A percentile compares a stretch with the other conserved stretches of the same genome.
Evolutionary conservation across 2,113 vertebrate species (phyloP).

Genomic region (Notiomystis cincta): DNA sequence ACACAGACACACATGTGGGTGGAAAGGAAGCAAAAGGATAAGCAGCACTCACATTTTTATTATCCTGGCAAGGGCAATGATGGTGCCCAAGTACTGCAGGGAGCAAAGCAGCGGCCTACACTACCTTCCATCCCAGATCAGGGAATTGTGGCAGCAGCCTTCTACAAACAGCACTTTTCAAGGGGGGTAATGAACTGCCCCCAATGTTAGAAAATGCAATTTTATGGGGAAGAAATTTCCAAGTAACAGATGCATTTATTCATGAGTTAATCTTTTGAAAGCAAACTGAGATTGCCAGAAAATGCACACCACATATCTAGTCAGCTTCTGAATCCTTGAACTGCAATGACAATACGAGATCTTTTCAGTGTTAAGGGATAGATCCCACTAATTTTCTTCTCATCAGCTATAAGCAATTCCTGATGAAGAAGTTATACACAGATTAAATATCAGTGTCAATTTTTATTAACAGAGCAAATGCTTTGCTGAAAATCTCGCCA

Average conservation of each 20-base stretch:
- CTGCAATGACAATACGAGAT: not conserved
- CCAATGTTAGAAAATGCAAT: not conserved
- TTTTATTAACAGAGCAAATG: not conserved
- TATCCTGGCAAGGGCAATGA: not conserved
- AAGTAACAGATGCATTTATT: not conserved
- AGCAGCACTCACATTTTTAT: not conserved
- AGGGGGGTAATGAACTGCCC: not conserved
- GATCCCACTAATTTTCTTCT: not conserved
- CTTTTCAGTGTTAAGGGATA: not conserved
- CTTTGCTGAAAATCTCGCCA: not conserved
- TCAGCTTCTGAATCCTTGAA: not conserved
- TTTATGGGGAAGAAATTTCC: not conserved
- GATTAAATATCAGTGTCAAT: not conserved
- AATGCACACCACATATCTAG: not conserved
- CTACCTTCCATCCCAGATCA: not conserved
- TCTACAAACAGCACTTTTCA: not conserved
- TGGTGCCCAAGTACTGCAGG: not conserved
- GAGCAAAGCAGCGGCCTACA: not conserved
- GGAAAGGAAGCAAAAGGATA: not conserved
- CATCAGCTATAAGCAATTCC: not conserved
- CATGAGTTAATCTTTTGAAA: not conserved
- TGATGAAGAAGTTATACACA: not conserved
- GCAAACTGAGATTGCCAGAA: not conserved
- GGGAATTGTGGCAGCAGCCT: not conserved
- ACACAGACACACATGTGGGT: not conserved